Conservation (phyloP, 2,113 vertebrate genomes). For the Pyrgilauda ruficollis region DNA sequence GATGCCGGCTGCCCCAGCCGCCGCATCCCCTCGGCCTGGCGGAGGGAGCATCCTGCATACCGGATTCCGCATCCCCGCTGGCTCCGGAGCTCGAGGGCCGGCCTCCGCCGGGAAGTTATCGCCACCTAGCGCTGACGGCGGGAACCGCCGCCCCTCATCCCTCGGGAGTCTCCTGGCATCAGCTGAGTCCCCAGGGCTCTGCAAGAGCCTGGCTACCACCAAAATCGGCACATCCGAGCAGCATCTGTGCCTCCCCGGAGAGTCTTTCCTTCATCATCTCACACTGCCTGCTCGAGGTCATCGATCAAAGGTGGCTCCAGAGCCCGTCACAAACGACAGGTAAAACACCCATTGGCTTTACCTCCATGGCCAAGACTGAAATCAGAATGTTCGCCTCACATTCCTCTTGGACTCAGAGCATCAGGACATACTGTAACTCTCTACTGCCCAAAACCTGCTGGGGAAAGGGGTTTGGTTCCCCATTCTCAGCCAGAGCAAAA, state of each 20-base stretch:
- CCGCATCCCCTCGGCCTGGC: too few relatives aligned
- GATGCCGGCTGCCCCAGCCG: background rate
- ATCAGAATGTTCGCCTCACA: accelerated
- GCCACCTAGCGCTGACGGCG: constrained; percentile 18
- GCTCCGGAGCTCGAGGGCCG: too few relatives aligned
- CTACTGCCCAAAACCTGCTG: background rate
- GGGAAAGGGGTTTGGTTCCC: background rate
- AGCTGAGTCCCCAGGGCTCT: accelerated
- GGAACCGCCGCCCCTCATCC: background rate
- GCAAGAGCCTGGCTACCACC: background rate
- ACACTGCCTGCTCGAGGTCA: background rate
- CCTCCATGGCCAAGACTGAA: background rate
- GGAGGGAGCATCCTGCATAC: too few relatives aligned
- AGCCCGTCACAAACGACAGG: accelerated
- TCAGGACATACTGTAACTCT: background rate
- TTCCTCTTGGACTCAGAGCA: background rate
- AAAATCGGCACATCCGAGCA: accelerated
- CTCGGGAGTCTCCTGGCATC: accelerated
- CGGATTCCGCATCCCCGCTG: background rate
- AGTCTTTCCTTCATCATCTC: too few relatives aligned
- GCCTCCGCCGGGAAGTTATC: background rate
- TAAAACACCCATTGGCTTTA: background rate
- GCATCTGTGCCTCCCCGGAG: background rate
- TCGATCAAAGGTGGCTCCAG: background rate
- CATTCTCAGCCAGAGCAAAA: background rate